Evolutionary conservation across 2,113 vertebrate genomes (phyloP), one percentile per base, ranked within the genome.

Genomic region (Centropus unirufus): DNA sequence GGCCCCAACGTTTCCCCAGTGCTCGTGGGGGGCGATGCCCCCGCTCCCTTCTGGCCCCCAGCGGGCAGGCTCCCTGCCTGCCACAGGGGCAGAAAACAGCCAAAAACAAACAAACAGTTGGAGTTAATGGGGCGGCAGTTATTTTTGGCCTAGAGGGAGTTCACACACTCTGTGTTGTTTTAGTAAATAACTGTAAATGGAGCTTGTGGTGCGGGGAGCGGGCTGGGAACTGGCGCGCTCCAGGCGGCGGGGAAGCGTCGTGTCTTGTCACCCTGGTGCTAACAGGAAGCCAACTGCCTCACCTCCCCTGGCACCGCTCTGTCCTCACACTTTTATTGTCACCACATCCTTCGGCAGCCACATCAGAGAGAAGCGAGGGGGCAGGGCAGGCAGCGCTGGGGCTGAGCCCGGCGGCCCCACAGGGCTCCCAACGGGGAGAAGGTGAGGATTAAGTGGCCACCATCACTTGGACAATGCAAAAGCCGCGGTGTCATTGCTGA

Each of bases 121-220:
- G 62, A 76, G 88, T 59, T 87, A 92, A 94, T 95, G 95, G 93
- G 88, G 74, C 68, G 10, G 90, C 90, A 93, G 96, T 96, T 95
- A 89, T 92, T 94, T 84, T 93, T 91, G 93, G 93, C 92, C 93
- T 66, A 40, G 69, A 81, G 94, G 88, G 95, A 96, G 92, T 87
- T 94, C 74, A 91, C 94, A 95, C 96, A 69, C 82, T 46, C 61
- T 2, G 67, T 95, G 90, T 93, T 96, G 95, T 95, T 96, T 95
- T 51, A 96, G 89, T 92, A 94, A 96, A 95, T 83, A 85, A 77
- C 94, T 93, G 93, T 44, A 21, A 96, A 90, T 63, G 90, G 88
- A 89, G 92, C 70, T 39, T 61, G 90, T 7, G 88, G 89, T 21
- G 86, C 7, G 5, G 76, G 80, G 89, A 77, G 78, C 8, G 16